These are phyloP conservation scores for Eolophus roseicapilla DNA, from an alignment of 2,113 vertebrate genomes.

Conservation along the genomic window DNA sequence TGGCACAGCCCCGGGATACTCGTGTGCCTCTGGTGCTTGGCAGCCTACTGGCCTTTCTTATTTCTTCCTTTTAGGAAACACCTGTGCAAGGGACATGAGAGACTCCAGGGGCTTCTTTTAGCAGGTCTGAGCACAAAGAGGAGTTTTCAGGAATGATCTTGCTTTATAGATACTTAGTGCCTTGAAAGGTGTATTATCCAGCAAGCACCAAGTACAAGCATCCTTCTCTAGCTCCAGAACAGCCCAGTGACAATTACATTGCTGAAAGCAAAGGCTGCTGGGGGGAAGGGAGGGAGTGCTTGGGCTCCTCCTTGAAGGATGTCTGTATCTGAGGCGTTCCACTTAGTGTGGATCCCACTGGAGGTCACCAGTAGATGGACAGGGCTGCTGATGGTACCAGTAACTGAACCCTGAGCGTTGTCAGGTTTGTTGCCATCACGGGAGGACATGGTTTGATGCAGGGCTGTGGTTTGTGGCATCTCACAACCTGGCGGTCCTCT, in stretches of 20 bases:
- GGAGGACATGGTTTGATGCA: background rate
- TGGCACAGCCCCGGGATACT: background rate
- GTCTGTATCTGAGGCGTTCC: background rate
- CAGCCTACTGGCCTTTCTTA: background rate
- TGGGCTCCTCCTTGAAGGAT: background rate
- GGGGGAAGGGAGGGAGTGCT: background rate
- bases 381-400: background rate
- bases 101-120: background rate
- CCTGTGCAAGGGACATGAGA: background rate
- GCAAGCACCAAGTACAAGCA: background rate
- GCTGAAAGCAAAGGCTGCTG: background rate
- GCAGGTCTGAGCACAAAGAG: background rate
- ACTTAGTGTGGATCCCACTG: background rate
- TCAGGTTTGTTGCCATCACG: background rate
- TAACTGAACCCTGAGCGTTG: background rate
- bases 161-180: background rate
- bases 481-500: background rate
- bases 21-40: background rate
- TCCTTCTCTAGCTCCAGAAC: background rate
- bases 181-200: background rate
- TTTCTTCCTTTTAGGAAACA: constrained; percentile 5
- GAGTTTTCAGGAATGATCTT: background rate
- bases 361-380: background rate
- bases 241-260: background rate
- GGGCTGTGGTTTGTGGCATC: no score